phyloP scores from a whole-genome alignment of 2,888 invertebrate genomes.

The Leistus spinibarbis region DNA sequence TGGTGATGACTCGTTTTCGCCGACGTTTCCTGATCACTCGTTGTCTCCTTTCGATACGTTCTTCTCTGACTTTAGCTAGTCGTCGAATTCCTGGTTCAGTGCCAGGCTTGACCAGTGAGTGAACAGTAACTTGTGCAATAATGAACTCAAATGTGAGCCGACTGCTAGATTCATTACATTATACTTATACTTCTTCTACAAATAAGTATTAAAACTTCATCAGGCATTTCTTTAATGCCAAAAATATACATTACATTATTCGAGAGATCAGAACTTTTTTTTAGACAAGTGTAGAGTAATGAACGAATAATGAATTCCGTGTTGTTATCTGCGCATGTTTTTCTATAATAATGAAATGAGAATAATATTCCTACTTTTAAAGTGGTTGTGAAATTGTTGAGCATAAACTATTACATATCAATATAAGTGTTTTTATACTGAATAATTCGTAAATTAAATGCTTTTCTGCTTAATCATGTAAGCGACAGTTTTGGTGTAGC shows the following conservation, averaged over 20 bases:
- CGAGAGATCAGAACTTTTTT: too few species aligned
- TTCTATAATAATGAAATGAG: not conserved
- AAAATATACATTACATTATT: too few species aligned
- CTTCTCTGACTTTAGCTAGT: conserved; percentile 37
- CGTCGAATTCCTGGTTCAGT: conserved; percentile 23
- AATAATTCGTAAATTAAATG: not conserved
- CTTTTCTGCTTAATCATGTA: not conserved
- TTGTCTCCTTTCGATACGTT: conserved; percentile 32
- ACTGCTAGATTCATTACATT: too few species aligned
- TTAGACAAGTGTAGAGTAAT: not conserved
- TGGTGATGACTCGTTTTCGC: conserved; percentile 53
- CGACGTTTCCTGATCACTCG: conserved; percentile 40
- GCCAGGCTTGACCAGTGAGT: conserved; percentile 26
- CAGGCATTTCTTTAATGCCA: too few species aligned
- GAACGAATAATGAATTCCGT: too few species aligned
- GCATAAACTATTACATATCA: conserved; percentile 23
- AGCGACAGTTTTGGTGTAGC: not conserved
- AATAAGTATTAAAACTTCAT: too few species aligned
- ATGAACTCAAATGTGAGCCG: not conserved
- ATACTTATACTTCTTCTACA: too few species aligned
- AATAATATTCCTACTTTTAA: conserved; percentile 31
- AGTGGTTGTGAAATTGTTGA: conserved; percentile 27
- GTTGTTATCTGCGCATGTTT: not conserved
- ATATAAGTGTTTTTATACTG: not conserved
- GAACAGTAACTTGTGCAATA: conserved; percentile 34